Evolutionary conservation across 1,140 invertebrate species (phyloP), one percentile per base, ranked within the genome.

Genomic region (Ips typographus): DNA sequence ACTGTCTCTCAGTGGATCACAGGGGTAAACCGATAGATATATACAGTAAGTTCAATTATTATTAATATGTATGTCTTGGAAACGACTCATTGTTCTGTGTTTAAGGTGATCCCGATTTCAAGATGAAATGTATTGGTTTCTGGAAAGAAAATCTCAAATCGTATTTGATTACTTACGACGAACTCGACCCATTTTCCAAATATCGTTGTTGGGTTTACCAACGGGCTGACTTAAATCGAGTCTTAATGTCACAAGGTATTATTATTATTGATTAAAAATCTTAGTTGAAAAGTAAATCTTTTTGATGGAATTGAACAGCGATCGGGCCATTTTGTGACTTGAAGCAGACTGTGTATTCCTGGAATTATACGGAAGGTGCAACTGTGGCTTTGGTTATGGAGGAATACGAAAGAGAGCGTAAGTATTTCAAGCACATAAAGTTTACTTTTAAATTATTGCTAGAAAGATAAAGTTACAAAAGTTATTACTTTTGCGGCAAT

Each of bases 181-280:
- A 96, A 78, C 84, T 98, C 71, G 96, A 99, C 86, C 92, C 96
- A 0, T 93, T 95, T 73, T 97, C 94, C 8, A 94, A 91, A 81
- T 99, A 98, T 80, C 87, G 95, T 74, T 99, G 96, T 80, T 99
- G 96, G 96, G 95, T 98, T 0, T 99, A 98, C 83, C 95, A 98
- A 79, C 86, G 96, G 76, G 90, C 94, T 39, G 96, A 98, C 86
- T 87, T 98, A 71, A 98, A 98, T 77, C 85, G 90, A 69, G 86
- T 96, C 36, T 82, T 94, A 1, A 92, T 96, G 91, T 96, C 94
- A 2, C 90, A 94, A 80, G 79, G 73, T 76, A 69, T 36, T 40
- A 22, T 49, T 1, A 22, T 49, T 22, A 22, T 22, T 22, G 0
- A 22, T 22, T 22, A 22, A 22, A 22, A 22, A 22, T 22, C 22